Evolutionary conservation across 2,113 vertebrate genomes (phyloP), one percentile per base, ranked within the genome.

Genomic region (Gymnarchus niloticus): DNA sequence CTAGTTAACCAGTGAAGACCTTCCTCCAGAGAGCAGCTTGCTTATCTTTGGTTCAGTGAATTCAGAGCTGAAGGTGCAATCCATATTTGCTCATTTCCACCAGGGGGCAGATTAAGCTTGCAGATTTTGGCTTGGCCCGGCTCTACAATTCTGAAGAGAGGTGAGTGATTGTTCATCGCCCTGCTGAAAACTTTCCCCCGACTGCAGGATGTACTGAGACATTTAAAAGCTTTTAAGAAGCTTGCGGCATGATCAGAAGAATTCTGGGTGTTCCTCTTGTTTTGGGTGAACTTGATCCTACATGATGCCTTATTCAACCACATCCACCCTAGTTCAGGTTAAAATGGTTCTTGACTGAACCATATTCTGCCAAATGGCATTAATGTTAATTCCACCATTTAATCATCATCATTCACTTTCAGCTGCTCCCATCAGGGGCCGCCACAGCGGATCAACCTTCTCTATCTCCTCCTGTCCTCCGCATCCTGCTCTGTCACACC

Each of bases 31-130:
- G 14, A 54, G 6, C 6, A 7, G 6, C 14, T 6, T 54, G 52
- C 6, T 14, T 54, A 14, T 54, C 14, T 54, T 54, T 54, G 14
- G 14, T 7, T 54, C 6, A 7, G 6, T 7, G 52, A 78, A 6
- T 19, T n/a, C 44, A 52, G n/a, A 19, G 23, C 10, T 84, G 25
- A 61, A 48, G 59, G 5, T 44, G 17, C 46, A 12, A 33, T 21
- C 61, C 41, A 52, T 84, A 41, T 73, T 84, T 87, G 56, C 80
- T 87, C 92, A 87, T 92, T 93, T 92, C 90, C 89, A 92, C 91
- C 91, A 96, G 96, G 94, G 96, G 96, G 92, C 95, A 96, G 94
- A 96, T 96, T 90, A 96, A 96, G 90, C 95, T 96, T 19, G 96
- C 96, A 84, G 95, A 96, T 93, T 96, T 96, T 92, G 96, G 96